Evolutionary conservation across 2,888 invertebrate species (phyloP).

Genomic region (Sphinx pinastri): DNA sequence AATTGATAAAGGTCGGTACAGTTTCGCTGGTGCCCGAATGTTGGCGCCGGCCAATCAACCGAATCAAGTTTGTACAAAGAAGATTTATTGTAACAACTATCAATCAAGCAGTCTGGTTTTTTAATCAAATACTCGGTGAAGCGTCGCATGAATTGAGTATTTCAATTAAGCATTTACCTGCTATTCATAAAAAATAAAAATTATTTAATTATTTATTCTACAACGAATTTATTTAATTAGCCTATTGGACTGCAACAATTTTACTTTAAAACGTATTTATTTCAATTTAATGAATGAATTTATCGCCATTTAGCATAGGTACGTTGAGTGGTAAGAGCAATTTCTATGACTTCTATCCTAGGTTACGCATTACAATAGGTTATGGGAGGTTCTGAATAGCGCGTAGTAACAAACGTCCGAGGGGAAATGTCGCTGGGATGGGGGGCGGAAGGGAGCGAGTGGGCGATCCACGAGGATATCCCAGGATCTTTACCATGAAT

Average conservation of each 20-base stretch:
- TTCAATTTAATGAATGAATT: no score
- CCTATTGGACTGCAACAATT: no score
- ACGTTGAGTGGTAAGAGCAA: no score
- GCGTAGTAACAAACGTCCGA: neutral
- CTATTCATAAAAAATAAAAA: no score
- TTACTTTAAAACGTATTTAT: no score
- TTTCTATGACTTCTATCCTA: no score
- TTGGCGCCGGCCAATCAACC: constrained; percentile 7
- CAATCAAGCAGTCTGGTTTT: neutral
- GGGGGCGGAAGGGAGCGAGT: neutral
- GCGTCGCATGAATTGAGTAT: no score
- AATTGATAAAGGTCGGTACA: neutral
- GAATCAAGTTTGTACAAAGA: neutral
- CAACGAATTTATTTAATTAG: no score
- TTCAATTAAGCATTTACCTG: no score
- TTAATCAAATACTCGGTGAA: neutral
- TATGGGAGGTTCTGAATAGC: neutral
- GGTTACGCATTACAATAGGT: neutral
- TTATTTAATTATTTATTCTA: no score
- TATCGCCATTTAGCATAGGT: no score
- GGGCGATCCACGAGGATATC: constrained; percentile 4
- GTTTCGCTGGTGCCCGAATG: constrained; percentile 1
- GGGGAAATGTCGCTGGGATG: neutral
- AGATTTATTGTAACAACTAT: neutral
- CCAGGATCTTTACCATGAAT: constrained; percentile 14